Evolutionary conservation across 2,113 vertebrate species (phyloP).

Genomic region (Archilochus colubris): DNA sequence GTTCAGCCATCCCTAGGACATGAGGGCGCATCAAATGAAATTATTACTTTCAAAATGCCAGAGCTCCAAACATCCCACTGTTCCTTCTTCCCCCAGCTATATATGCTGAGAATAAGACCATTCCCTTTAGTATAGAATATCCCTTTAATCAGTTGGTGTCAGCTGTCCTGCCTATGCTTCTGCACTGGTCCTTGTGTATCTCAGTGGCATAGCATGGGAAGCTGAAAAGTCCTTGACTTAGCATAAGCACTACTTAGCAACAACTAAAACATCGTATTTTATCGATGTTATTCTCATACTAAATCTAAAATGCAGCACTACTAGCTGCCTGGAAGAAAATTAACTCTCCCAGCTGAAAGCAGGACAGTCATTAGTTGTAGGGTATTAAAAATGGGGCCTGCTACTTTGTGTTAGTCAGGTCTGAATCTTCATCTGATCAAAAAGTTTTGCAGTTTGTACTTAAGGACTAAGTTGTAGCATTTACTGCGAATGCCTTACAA

Average conservation of each 20-base stretch:
- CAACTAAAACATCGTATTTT: no score
- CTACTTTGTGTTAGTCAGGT: not conserved
- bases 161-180: not conserved
- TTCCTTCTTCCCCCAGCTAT: not conserved
- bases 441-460: not conserved
- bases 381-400: not conserved
- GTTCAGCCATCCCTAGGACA: no score
- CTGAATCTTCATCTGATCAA: not conserved
- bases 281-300: no score
- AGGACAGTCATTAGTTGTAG: not conserved
- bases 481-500: not conserved
- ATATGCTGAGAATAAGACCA: not conserved
- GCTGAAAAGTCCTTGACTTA: no score
- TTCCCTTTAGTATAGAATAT: not conserved
- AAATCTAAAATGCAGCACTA: no score
- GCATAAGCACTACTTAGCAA: no score
- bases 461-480: not conserved
- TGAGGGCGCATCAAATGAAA: no score
- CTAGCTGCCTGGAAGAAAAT: no score
- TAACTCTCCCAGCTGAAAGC: no score
- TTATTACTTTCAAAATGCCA: no score
- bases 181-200: not conserved
- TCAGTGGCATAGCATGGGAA: no score
- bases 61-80: no score
- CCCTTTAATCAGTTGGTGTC: not conserved